Base-by-base conservation (phyloP, 2,888 invertebrate species). In the Phyllotreta cruciferae region DNA sequence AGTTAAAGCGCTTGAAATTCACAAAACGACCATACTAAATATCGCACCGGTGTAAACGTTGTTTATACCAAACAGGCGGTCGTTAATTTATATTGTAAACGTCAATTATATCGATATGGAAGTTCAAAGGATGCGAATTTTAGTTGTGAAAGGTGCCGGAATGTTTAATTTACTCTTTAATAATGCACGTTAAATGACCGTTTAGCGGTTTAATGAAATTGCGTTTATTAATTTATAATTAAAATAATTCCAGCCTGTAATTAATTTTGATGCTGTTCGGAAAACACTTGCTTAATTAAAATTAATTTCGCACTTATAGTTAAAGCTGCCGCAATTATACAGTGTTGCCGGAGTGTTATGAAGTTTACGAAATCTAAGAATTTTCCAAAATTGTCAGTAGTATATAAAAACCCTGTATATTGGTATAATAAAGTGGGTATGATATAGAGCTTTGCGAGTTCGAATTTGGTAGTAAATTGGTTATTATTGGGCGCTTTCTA, bases 41-140 rank as follows among this genome's bases (percentile, higher is more conserved):
- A 24, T 24, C 24, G 2, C 24, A 24, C 24, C 24, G 24, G 24
- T 24, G 24, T 24, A 24, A 24, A 24, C 24, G 24, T 24, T 24
- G 24, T 24, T 24, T 24, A 3, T 24, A 24, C 24, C 4, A 24
- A 24, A 24, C 24, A 1, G 24, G 24, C 44, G 44, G 49, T 49
- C 10, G 35, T 49, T 49, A 49, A 6, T n/a, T 49, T 35, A 7
- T 34, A 4, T 10, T 35, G 9, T 9, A 49, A 34, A 49, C 36
- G 36, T 49, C 36, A 14, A 9, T 49, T 11, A 35, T n/a, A 41
- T n/a, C 36, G 9, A 49, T 50, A 35, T 58, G 11, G 13, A 50
- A 14, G 41, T 11, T 47, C 58, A 58, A 58, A 58, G 50, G 58
- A 58, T 50, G 41, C 38, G 42, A 50, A 58, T 50, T 42, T 50